Base-by-base conservation (phyloP, 2,113 vertebrate genomes). In the Lepus timidus region DNA sequence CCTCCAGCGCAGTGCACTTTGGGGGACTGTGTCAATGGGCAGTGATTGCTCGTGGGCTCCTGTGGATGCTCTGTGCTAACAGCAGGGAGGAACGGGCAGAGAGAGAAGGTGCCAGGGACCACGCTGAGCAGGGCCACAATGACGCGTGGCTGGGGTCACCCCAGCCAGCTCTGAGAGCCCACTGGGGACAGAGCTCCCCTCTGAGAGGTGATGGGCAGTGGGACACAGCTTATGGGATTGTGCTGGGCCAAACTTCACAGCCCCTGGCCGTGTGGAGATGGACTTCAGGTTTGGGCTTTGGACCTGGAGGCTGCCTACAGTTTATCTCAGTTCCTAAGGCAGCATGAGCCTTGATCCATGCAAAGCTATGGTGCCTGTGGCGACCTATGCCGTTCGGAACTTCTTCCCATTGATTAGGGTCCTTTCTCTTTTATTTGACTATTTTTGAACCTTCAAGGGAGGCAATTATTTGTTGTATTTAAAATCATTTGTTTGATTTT, bases 261-360 rank as follows among this genome's bases (percentile, higher is more conserved):
- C 16, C 13, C 73, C 36, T 82, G 68, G 49, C 29, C 64, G 12
- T 1, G 36, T 55, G 20, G 70, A 20, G 33, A 64, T 1, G 1
- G 6, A 82, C 3, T 12, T 33, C 44, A 80, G n/a, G 8, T 58
- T 88, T 64, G 61, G 23, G 44, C 17, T 73, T 87, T 61, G 87
- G 83, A 74, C 62, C 16, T 44, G 31, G 4, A 31, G 17, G 9
- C 79, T 74, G 44, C 88, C 71, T 39, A 74, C n/a, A 71, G 67
- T 67, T 58, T 61, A 62, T 81, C 62, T 85, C 44, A 31, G 6
- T 92, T 92, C 95, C n/a, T 82, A 52, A n/a, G 80, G 64, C 12
- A 23, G 10, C 85, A 90, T 85, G 78, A 90, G 7, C 33, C 67
- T 85, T 84, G 71, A 62, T 22, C 31, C 8, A 31, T 13, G 68